These are phyloP conservation scores for Aphis craccivora DNA, from an alignment of 1,140 invertebrate genomes.

Conservation along the genomic window DNA sequence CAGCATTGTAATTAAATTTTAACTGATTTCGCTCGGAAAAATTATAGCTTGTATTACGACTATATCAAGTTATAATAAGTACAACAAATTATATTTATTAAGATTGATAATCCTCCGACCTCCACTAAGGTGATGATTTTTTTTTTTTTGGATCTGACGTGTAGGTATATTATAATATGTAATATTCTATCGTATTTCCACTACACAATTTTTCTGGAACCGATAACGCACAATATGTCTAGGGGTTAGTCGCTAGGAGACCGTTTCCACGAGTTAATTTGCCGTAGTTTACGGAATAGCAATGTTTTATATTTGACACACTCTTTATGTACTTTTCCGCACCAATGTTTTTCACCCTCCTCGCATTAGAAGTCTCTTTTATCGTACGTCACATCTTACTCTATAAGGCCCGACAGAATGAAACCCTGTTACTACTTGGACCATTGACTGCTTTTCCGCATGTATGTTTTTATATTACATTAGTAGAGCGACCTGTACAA, in stretches of 20 bases:
- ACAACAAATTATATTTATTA: not conserved
- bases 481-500: not conserved
- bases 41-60: not conserved
- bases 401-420: not conserved
- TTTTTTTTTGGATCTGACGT: not conserved
- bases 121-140: not conserved
- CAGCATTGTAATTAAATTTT: not conserved
- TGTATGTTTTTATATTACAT: not conserved
- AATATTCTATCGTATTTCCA: not conserved
- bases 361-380: not conserved
- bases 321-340: not conserved
- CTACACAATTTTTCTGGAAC: not conserved
- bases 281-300: not conserved
- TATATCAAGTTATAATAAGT: too few relatives aligned
- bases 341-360: not conserved
- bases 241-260: not conserved
- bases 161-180: not conserved
- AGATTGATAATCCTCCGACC: not conserved
- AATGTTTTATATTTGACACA: not conserved
- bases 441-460: slow-evolving; percentile 11
- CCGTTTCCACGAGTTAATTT: not conserved
- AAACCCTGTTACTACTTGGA: not conserved
- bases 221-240: not conserved
- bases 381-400: not conserved
- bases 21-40: not conserved